Conservation (phyloP, 1,140 invertebrate species). For the Cataglyphis hispanica region DNA sequence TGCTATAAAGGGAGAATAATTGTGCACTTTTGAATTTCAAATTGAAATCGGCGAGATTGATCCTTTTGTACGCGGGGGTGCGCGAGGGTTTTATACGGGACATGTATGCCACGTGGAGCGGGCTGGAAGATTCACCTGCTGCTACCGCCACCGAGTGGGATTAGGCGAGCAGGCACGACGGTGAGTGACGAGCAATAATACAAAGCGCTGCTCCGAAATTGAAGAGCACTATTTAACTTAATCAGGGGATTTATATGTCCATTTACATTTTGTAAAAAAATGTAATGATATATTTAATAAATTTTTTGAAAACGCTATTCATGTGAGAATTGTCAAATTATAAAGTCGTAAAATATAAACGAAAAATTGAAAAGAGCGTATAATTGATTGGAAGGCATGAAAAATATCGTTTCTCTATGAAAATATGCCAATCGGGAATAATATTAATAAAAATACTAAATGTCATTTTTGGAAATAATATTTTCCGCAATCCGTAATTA, state of each 20-base stretch:
- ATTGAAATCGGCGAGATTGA: not conserved
- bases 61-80: conserved; percentile 3
- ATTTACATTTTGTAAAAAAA: not conserved
- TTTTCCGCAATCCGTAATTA: not conserved
- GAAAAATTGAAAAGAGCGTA: not conserved
- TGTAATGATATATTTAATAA: not conserved
- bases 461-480: not conserved
- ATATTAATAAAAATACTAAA: not conserved
- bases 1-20: not conserved
- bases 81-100: conserved; percentile 40
- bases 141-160: conserved; percentile 57
- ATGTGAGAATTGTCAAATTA: not conserved
- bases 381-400: not conserved
- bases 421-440: not conserved
- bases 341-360: not conserved
- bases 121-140: conserved; percentile 65
- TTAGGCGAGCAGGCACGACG: conserved; percentile 66
- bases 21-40: not conserved
- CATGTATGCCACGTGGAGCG: conserved; percentile 71
- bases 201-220: not conserved
- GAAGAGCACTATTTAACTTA: not conserved
- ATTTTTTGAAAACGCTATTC: not conserved
- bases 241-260: not conserved
- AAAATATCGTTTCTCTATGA: not conserved
- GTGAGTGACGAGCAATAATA: conserved; percentile 45